phyloP scores from a whole-genome alignment of 2,888 invertebrate species.

The Cosmopolites sordidus region DNA sequence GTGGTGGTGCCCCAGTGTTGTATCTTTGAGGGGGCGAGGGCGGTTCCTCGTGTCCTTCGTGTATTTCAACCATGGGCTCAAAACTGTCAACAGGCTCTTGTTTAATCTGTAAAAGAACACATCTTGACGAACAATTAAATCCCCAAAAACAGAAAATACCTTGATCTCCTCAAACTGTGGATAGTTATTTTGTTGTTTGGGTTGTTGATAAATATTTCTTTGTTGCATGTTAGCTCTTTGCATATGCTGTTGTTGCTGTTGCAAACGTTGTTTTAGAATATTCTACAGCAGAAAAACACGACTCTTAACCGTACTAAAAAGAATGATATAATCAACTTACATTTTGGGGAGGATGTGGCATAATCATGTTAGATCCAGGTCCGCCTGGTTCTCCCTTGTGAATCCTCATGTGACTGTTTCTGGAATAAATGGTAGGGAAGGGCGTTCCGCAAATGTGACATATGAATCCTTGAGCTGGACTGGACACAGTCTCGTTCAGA shows the following conservation, averaged over 20 bases:
- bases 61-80: constrained; percentile 47
- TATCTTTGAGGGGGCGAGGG: constrained; percentile 12
- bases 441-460: constrained; percentile 46
- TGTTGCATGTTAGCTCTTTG: constrained; percentile 12
- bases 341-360: background rate
- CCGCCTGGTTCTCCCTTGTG: constrained; percentile 40
- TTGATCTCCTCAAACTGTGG: constrained; percentile 21
- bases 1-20: constrained; percentile 12
- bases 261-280: constrained; percentile 2
- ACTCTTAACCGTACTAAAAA: no score
- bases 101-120: constrained; percentile 28
- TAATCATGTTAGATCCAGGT: background rate
- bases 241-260: constrained; percentile 22
- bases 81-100: constrained; percentile 40
- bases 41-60: constrained; percentile 35
- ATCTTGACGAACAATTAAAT: no score
- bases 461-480: constrained; percentile 37
- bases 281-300: background rate
- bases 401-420: constrained; percentile 48
- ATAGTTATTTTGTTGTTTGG: constrained; percentile 20
- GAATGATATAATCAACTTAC: background rate
- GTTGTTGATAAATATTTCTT: constrained; percentile 4
- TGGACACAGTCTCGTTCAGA: constrained; percentile 23
- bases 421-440: constrained; percentile 46
- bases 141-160: no score